Evolutionary conservation across 1,140 invertebrate species (phyloP).

Genomic region (Tetramorium alpestre): DNA sequence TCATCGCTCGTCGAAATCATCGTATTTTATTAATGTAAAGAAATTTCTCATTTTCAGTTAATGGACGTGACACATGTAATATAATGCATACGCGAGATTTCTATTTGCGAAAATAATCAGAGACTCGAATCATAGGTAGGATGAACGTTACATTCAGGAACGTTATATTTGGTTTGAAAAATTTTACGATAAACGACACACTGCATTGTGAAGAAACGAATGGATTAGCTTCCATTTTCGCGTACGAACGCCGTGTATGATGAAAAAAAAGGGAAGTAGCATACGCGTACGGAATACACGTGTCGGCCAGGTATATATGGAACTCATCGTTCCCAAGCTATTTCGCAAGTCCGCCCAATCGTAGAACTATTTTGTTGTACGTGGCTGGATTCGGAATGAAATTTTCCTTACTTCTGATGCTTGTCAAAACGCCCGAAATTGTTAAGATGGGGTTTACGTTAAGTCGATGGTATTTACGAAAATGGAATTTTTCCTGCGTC

Average conservation of each 20-base stretch:
- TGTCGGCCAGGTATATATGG: slow-evolving; percentile 36
- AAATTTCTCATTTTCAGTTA: slow-evolving; percentile 39
- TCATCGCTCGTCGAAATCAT: background rate
- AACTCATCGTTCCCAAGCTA: slow-evolving; percentile 57
- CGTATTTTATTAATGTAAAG: background rate
- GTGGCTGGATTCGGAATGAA: slow-evolving; percentile 46
- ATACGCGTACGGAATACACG: slow-evolving; percentile 53
- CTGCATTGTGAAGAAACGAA: slow-evolving; percentile 3
- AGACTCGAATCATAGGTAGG: background rate
- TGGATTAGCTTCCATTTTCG: slow-evolving; percentile 47
- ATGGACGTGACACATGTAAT: slow-evolving; percentile 23
- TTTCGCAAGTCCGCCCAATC: slow-evolving; percentile 56
- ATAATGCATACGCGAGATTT: background rate
- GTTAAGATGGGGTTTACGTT: slow-evolving; percentile 44
- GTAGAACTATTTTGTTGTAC: slow-evolving; percentile 60
- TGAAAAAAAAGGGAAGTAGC: slow-evolving; percentile 33
- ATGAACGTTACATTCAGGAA: background rate
- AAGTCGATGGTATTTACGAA: slow-evolving; percentile 26
- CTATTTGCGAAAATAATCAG: slow-evolving; percentile 6
- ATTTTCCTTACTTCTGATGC: slow-evolving; percentile 49
- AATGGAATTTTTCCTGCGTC: background rate
- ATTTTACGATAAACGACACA: slow-evolving; percentile 35
- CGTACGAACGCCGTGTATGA: background rate
- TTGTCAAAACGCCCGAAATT: slow-evolving; percentile 46
- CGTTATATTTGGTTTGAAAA: slow-evolving; percentile 30